Evolutionary conservation across 2,113 vertebrate species (phyloP).

Genomic region (Equus quagga): DNA sequence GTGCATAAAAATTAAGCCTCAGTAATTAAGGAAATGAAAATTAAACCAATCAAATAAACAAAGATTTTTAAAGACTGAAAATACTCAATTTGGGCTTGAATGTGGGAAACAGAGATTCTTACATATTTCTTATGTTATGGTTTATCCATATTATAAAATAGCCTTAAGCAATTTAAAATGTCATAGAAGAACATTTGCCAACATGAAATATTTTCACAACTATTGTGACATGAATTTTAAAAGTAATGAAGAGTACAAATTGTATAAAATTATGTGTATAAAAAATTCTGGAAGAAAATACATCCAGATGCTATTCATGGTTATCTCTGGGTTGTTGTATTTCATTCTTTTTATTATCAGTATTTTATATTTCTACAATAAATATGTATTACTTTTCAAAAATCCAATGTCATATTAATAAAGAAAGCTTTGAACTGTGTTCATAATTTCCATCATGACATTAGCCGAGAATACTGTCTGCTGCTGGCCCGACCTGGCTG

Average conservation of each 20-base stretch:
- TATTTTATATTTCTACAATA: neutral
- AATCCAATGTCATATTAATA: neutral
- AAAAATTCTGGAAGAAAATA: neutral
- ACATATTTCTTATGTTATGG: neutral
- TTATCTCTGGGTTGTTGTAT: neutral
- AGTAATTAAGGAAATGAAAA: neutral
- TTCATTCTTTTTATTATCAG: neutral
- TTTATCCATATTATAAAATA: neutral
- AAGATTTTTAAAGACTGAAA: neutral
- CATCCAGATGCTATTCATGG: neutral
- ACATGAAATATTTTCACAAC: neutral
- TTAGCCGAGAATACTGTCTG: neutral
- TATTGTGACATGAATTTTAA: neutral
- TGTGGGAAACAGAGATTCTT: neutral
- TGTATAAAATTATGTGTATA: neutral
- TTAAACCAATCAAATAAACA: neutral
- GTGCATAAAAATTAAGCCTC: neutral
- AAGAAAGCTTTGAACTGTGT: neutral
- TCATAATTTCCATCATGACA: neutral
- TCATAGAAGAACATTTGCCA: neutral
- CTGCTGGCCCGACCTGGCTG: neutral
- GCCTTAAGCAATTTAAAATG: neutral
- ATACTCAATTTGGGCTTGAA: neutral
- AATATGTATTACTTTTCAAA: neutral
- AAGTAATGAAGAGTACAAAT: neutral